Conservation (phyloP, 1,140 invertebrate species). For the Psilanteris sp. region DNA sequence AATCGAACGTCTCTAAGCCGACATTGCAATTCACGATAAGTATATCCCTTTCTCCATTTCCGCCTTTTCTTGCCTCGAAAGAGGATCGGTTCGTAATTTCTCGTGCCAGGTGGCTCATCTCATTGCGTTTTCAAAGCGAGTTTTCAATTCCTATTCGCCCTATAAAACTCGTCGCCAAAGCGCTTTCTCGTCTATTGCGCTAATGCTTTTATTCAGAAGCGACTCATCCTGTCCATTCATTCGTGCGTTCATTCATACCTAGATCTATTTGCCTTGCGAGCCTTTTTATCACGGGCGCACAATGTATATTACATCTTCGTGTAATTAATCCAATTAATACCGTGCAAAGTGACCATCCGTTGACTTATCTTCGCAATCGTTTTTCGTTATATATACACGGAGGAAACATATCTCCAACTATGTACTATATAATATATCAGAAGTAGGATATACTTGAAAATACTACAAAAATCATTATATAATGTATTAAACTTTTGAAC, state of each 20-base stretch:
- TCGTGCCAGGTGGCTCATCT: conserved; percentile 52
- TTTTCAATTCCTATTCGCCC: conserved; percentile 58
- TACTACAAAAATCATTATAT: too few species aligned
- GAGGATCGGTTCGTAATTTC: conserved; percentile 44
- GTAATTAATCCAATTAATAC: conserved; percentile 45
- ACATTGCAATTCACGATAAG: conserved; percentile 60
- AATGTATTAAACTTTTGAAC: too few species aligned
- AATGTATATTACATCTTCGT: conserved; percentile 23
- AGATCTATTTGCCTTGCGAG: conserved; percentile 26
- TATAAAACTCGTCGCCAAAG: conserved; percentile 59
- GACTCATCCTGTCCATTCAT: conserved; percentile 56
- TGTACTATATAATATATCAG: too few species aligned
- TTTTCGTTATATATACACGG: too few species aligned
- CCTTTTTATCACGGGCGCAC: conserved; percentile 4
- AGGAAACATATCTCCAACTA: too few species aligned
- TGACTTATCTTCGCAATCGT: too few species aligned
- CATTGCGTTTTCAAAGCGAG: conserved; percentile 54
- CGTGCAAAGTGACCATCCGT: not conserved
- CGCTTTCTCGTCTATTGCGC: conserved; percentile 49
- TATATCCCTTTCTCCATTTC: conserved; percentile 60
- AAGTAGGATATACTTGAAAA: too few species aligned
- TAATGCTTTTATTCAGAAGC: conserved; percentile 48
- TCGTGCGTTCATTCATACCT: conserved; percentile 50
- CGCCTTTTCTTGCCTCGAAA: conserved; percentile 53
- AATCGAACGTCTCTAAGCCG: conserved; percentile 55